Percentiles rank a stretch among this genome's conserved stretches.
Conservation (phyloP, 1,140 invertebrate genomes). For the Leptopilina clavipes region DNA sequence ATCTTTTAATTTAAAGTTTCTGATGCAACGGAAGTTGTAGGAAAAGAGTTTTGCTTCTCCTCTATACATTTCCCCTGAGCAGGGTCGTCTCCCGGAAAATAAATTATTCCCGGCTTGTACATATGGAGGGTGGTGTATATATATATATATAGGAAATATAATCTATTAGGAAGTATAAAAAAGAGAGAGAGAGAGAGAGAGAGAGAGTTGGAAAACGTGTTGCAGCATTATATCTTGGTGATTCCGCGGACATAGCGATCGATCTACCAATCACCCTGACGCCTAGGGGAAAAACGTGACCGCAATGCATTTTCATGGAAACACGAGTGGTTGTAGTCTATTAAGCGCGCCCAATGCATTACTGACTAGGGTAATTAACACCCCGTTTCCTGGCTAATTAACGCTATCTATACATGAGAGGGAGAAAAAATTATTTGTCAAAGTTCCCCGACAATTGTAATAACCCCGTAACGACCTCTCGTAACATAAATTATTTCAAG, state of each 20-base stretch:
- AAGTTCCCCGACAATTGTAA: too few species aligned
- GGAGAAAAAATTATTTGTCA: too few species aligned
- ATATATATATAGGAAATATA: constrained; percentile 3
- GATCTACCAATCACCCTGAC: constrained; percentile 56
- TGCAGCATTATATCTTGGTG: constrained; percentile 56
- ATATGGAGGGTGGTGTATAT: not conserved
- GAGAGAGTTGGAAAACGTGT: constrained; percentile 38
- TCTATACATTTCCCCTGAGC: constrained; percentile 3
- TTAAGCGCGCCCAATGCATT: constrained; percentile 50
- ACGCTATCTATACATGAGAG: not conserved
- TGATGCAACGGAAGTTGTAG: constrained; percentile 8
- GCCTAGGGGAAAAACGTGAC: constrained; percentile 62
- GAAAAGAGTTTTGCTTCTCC: not conserved
- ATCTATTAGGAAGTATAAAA: not conserved
- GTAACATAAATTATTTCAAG: too few species aligned
- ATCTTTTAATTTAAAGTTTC: constrained; percentile 30
- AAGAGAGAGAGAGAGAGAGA: not conserved
- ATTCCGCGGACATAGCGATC: constrained; percentile 57
- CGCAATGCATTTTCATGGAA: constrained; percentile 57
- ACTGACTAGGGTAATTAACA: constrained; percentile 56
- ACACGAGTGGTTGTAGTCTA: constrained; percentile 53
- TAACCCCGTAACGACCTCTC: too few species aligned
- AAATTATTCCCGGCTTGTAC: constrained; percentile 20
- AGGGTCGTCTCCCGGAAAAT: constrained; percentile 5
- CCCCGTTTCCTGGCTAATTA: constrained; percentile 35